A percentile compares a stretch with the other conserved stretches of the same genome.
These are phyloP conservation scores for Ryuthela nishihirai DNA, from an alignment of 2,888 invertebrate genomes.

Conservation along the genomic window DNA sequence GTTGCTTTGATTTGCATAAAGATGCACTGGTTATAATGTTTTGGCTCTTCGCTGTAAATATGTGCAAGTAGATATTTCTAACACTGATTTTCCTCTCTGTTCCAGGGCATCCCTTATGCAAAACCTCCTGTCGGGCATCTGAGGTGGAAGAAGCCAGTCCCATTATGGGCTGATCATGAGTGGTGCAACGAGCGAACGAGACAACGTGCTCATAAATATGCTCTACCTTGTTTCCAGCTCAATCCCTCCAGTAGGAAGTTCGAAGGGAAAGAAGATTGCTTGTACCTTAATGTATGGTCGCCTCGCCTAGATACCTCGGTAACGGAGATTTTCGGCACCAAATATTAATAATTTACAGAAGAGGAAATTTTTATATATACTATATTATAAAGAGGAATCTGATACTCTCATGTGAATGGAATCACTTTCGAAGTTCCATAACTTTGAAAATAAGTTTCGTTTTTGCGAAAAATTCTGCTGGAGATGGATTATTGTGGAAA, in stretches of 20 bases:
- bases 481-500: no score
- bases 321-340: not conserved
- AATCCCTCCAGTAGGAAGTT: conserved; percentile 34
- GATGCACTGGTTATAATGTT: no score
- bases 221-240: conserved; percentile 35
- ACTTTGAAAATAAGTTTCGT: no score
- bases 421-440: no score
- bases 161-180: conserved; percentile 35
- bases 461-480: no score
- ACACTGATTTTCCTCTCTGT: not conserved
- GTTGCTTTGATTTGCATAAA: no score
- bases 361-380: no score
- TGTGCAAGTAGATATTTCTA: no score
- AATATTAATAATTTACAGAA: no score
- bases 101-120: conserved; percentile 40
- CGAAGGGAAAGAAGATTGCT: conserved; percentile 46
- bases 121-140: conserved; percentile 35
- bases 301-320: conserved; percentile 43
- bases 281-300: conserved; percentile 47
- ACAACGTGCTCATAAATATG: conserved; percentile 33
- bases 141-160: conserved; percentile 38
- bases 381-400: no score
- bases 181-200: conserved; percentile 24
- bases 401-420: no score
- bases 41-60: no score